A percentile compares a stretch with the other conserved stretches of the same genome.
phyloP scores from a whole-genome alignment of 2,113 vertebrate genomes.

The Macaca nemestrina region DNA sequence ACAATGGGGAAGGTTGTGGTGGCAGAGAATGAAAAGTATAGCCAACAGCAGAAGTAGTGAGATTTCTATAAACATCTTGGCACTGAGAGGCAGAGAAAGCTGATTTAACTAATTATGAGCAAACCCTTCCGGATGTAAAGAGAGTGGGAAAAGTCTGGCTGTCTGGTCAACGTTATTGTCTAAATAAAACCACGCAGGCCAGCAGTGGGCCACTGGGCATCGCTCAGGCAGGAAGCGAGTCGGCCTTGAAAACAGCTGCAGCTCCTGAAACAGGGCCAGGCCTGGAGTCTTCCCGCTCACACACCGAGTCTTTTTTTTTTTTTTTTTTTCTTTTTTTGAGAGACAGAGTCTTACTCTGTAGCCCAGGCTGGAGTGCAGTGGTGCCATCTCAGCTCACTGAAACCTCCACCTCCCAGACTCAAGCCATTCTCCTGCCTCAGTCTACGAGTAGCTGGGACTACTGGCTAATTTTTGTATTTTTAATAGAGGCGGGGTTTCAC shows the following conservation, averaged over 20 bases:
- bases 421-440: no score
- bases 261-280: not conserved
- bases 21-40: conserved; percentile 2
- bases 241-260: conserved; percentile 69
- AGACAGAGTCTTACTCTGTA: no score
- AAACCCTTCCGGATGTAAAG: not conserved
- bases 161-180: conserved; percentile 56
- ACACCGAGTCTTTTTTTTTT: no score
- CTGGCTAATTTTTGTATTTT: no score
- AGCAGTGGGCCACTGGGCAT: conserved; percentile 56
- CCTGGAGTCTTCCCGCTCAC: not conserved
- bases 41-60: not conserved
- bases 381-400: no score
- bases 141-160: not conserved
- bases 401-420: no score
- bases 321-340: no score
- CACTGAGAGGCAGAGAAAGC: conserved; percentile 14
- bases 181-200: conserved; percentile 40
- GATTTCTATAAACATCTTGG: not conserved
- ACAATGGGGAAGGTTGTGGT: not conserved
- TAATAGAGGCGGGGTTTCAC: no score
- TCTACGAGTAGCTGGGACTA: no score
- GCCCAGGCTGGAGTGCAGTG: no score
- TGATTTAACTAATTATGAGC: conserved; percentile 40
- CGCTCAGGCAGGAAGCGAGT: conserved; percentile 69